A percentile compares a stretch with the other conserved stretches of the same genome.
Conservation (phyloP, 2,797 vertebrate species). For the Anguilla obscura region DNA sequence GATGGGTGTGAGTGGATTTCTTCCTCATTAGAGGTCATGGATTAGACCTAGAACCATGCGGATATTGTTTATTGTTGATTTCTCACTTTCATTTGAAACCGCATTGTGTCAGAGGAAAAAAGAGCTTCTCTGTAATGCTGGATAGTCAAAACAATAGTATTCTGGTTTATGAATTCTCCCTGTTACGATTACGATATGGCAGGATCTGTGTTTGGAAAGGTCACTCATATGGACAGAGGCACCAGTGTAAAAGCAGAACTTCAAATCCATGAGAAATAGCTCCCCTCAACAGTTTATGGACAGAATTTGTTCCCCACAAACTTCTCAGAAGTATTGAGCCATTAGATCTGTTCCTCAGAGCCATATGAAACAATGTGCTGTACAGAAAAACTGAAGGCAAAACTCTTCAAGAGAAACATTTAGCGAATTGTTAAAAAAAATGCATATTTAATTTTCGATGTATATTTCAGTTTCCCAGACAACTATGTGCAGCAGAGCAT, state of each 20-base stretch:
- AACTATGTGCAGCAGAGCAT: not conserved
- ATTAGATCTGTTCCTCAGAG: constrained; percentile 3
- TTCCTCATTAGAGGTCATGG: constrained; percentile 55
- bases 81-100: constrained; percentile 27
- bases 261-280: constrained; percentile 23
- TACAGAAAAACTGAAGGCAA: not conserved
- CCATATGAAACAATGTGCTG: not conserved
- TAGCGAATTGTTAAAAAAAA: not conserved
- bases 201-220: constrained; percentile 60
- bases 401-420: not conserved
- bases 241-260: constrained; percentile 15
- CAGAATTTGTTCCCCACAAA: constrained; percentile 20
- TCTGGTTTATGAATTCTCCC: constrained; percentile 46
- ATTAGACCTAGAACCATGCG: constrained; percentile 48
- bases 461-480: not conserved
- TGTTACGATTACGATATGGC: constrained; percentile 55
- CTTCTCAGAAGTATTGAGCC: not conserved
- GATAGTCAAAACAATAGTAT: constrained; percentile 36
- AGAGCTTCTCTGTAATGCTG: constrained; percentile 44
- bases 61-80: constrained; percentile 39
- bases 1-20: constrained; percentile 47
- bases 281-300: constrained; percentile 64
- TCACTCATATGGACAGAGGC: constrained; percentile 53
- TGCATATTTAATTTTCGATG: not conserved
- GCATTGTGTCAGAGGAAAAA: constrained; percentile 32